A percentile compares a stretch with the other conserved stretches of the same genome.
These are phyloP conservation scores for Harlomillsia oculata DNA, from an alignment of 1,140 invertebrate species.

Conservation along the genomic window DNA sequence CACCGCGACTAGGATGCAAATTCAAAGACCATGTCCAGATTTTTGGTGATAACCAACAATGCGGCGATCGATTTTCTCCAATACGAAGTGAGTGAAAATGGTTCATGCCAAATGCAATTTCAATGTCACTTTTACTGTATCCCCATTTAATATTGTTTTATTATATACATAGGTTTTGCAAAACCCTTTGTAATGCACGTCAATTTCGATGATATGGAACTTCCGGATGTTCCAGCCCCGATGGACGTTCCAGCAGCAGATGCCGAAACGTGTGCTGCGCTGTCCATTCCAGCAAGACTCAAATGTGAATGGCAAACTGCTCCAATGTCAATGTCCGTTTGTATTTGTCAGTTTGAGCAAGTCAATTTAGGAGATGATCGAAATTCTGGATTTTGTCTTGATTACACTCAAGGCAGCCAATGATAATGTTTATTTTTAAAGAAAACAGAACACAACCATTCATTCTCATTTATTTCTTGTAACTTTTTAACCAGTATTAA, in stretches of 20 bases:
- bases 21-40: slow-evolving; percentile 8
- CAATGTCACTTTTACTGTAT: too few relatives aligned
- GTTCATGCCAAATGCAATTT: background rate
- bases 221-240: background rate
- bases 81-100: background rate
- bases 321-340: too few relatives aligned
- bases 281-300: background rate
- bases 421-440: background rate
- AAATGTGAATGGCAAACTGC: background rate
- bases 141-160: background rate
- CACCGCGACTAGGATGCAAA: too few relatives aligned
- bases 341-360: too few relatives aligned
- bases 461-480: too few relatives aligned
- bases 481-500: too few relatives aligned
- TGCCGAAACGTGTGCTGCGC: background rate
- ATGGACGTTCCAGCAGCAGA: slow-evolving; percentile 1
- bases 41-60: slow-evolving; percentile 10
- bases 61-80: slow-evolving; percentile 3
- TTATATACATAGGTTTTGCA: background rate
- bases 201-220: slow-evolving; percentile 8
- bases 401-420: background rate
- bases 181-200: slow-evolving; percentile 8
- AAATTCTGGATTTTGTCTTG: slow-evolving; percentile 13
- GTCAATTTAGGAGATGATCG: background rate
- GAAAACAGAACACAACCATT: background rate